phyloP scores from a whole-genome alignment of 2,797 vertebrate species.

The Chiroxiphia lanceolata region DNA sequence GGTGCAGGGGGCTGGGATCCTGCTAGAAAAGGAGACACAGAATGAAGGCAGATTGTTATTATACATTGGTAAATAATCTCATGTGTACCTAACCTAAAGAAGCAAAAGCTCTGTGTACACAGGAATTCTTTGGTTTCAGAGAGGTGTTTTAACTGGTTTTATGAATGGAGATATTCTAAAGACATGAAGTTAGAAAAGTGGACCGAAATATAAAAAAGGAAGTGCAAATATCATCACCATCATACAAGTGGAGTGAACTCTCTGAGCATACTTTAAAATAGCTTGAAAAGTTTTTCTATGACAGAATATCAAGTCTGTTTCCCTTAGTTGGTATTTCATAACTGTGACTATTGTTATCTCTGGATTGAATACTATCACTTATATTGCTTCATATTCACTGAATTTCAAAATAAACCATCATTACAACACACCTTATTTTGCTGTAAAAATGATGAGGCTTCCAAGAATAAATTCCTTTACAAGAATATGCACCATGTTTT shows the following conservation, averaged over 20 bases:
- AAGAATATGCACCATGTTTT: background rate
- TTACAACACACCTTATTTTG: background rate
- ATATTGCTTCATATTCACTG: background rate
- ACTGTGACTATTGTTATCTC: background rate
- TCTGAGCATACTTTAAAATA: background rate
- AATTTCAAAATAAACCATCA: background rate
- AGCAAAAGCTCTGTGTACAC: background rate
- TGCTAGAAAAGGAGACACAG: background rate
- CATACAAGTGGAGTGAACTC: background rate
- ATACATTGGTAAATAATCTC: background rate
- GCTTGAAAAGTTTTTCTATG: background rate
- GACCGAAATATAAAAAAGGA: background rate
- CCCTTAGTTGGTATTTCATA: background rate
- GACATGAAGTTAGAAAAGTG: background rate
- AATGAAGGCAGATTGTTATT: background rate
- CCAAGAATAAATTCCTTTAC: background rate
- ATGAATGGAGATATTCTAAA: background rate
- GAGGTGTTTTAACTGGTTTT: background rate
- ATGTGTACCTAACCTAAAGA: background rate
- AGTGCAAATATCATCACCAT: background rate
- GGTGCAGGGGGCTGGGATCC: background rate
- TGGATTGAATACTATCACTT: background rate
- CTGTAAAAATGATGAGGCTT: background rate
- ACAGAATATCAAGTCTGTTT: background rate
- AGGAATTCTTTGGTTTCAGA: background rate